Base-by-base conservation (phyloP, 2,797 vertebrate genomes). In the Fringilla coelebs region DNA sequence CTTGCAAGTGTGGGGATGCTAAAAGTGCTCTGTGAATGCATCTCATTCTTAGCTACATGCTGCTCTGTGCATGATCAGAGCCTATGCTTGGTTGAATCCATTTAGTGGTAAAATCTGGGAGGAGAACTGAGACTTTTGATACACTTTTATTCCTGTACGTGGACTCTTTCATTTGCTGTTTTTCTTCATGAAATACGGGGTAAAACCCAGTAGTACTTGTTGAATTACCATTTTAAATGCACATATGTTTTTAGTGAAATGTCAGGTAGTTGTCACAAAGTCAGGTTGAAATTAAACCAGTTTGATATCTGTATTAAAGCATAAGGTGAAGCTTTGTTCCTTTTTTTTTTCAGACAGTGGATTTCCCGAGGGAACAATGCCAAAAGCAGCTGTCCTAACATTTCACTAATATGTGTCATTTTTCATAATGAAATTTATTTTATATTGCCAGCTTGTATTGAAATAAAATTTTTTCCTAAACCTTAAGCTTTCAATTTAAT, bases 401-500 rank as follows among this genome's bases (percentile, higher is more conserved):
- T 91, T 93, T 88, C 38, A 54, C 63, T 91, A 85, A 79, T 88
- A 70, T 36, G 38, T 7, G 1, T 84, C 70, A 66, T 78, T 88
- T 40, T 81, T 78, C 46, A 7, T 34, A 72, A 52, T 57, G 61
- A 91, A 78, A 72, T 90, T 85, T 85, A 72, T 48, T 93, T 79
- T 85, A 67, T 29, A 17, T 90, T 94, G 34, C 66, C 45, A 89
- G 20, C 1, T 5, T 73, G 29, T 80, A n/a, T 66, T 71, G 72
- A 85, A 79, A 84, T 40, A 57, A 38, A 22, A 24, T 48, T 45
- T 81, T 79, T 66, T 48, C 32, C 26, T 72, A 80, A 92, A 81
- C 21, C 43, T 88, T 91, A 92, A 66, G 10, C 67, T 92, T 88
- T 85, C 41, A 41, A 96, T 92, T 94, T 96, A 52, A 90, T 97